Percentiles rank a stretch among this genome's conserved stretches.
Evolutionary conservation across 1,140 invertebrate genomes (phyloP).

Genomic region (Bombus cullumanus): DNA sequence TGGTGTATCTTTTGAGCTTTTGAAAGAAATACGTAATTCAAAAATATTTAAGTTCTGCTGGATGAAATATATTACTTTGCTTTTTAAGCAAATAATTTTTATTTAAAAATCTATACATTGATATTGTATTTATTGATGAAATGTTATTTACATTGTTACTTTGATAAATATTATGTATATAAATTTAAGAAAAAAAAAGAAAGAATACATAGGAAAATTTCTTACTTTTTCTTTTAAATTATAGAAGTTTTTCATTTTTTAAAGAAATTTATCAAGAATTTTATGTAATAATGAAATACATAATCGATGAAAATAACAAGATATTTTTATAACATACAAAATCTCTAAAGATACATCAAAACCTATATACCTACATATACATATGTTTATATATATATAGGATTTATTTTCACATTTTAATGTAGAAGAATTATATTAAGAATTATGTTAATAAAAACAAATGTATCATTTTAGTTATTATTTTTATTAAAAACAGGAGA

Average conservation of each 20-base stretch:
- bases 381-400: conserved; percentile 44
- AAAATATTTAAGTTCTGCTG: background rate
- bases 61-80: background rate
- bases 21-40: background rate
- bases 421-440: conserved; percentile 6
- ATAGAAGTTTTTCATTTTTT: background rate
- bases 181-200: background rate
- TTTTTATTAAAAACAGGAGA: background rate
- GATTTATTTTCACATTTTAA: conserved; percentile 64
- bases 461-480: conserved; percentile 9
- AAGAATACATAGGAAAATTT: background rate
- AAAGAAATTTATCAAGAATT: background rate
- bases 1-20: conserved; percentile 59
- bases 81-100: background rate
- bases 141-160: background rate
- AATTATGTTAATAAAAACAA: background rate
- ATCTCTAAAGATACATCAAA: conserved; percentile 57
- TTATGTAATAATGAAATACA: background rate
- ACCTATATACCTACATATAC: background rate
- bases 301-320: background rate
- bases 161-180: background rate
- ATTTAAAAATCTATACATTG: background rate
- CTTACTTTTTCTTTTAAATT: background rate
- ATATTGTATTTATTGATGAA: background rate
- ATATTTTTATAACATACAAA: background rate